Base-by-base conservation (phyloP, 2,888 invertebrate species). In the Linnaemya tessellans region DNA sequence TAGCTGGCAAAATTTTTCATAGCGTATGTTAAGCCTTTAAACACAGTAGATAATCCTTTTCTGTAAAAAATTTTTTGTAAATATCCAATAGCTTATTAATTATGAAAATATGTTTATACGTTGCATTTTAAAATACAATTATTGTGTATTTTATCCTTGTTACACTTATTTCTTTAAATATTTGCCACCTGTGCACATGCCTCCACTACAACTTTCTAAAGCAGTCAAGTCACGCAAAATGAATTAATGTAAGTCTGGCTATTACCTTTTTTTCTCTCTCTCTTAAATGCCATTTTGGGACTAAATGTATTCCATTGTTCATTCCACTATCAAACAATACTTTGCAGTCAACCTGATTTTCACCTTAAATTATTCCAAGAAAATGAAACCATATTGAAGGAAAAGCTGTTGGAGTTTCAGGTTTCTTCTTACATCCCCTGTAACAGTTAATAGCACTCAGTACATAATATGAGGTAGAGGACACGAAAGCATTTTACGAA, bases 221-320 rank as follows among this genome's bases (percentile, higher is more conserved):
- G 81, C 70, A 79, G 71, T 70, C 85, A 43, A 79, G 82, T 82
- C 85, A 85, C 82, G 85, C 70, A 82, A 75, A 70, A 75, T 82
- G 65, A 82, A 81, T 82, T 85, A 65, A 70, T 74, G 82, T 58
- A 74, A 64, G 64, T 70, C 81, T 81, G 49, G 64, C 74, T 84
- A 43, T 70, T 81, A 58, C 46, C 81, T 74, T 80, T 20, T 74
- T n/a, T n/a, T n/a, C n/a, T n/a, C n/a, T n/a, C n/a, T 38, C 78
- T 79, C 74, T 75, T 81, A 60, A 70, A 78, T 70, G 78, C 65
- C 62, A 84, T 73, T 81, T 62, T 56, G 60, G 35, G 46, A 68
- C 68, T 30, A 67, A 67, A 62, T 70, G 60, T 20, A 46, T 20
- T 46, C 54, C 35, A 51, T 30, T 51, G 49, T 18, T 41, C 20